Percentiles rank a stretch among this genome's conserved stretches.
phyloP scores from a whole-genome alignment of 2,888 invertebrate species.

The Axea sp. region DNA sequence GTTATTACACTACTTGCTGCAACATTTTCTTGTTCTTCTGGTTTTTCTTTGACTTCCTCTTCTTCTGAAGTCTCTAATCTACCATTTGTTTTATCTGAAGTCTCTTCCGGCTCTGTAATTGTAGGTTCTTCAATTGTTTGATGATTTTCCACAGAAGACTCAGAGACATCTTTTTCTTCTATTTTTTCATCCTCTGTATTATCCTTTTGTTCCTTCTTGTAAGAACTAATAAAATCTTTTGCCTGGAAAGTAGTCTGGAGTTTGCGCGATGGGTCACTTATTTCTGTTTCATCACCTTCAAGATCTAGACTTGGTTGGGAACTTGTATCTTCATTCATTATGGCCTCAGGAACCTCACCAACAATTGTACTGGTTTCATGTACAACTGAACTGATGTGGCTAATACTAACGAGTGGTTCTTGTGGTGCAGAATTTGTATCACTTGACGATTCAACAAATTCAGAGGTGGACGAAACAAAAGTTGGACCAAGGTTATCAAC shows the following conservation, averaged over 20 bases:
- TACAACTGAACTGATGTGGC: slow-evolving; percentile 31
- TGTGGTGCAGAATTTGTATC: slow-evolving; percentile 15
- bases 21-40: slow-evolving; percentile 3
- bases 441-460: slow-evolving; percentile 63
- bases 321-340: slow-evolving; percentile 77
- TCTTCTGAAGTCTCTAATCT: slow-evolving; percentile 40
- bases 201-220: slow-evolving; percentile 41
- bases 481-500: slow-evolving; percentile 80
- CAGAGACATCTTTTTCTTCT: slow-evolving; percentile 4
- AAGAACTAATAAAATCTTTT: slow-evolving; percentile 70
- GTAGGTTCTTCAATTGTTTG: neutral
- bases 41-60: neutral
- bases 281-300: slow-evolving; percentile 71
- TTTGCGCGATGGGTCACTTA: slow-evolving; percentile 66
- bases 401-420: slow-evolving; percentile 47
- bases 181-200: slow-evolving; percentile 40
- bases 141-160: slow-evolving; percentile 5
- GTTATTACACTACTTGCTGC: neutral
- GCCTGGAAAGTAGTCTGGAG: slow-evolving; percentile 77
- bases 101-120: neutral
- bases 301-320: slow-evolving; percentile 76
- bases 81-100: slow-evolving; percentile 39
- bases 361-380: slow-evolving; percentile 62
- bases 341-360: slow-evolving; percentile 73
- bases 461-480: slow-evolving; percentile 66